Evolutionary conservation across 2,113 vertebrate species (phyloP).

Genomic region (Phylloscopus whistleri): DNA sequence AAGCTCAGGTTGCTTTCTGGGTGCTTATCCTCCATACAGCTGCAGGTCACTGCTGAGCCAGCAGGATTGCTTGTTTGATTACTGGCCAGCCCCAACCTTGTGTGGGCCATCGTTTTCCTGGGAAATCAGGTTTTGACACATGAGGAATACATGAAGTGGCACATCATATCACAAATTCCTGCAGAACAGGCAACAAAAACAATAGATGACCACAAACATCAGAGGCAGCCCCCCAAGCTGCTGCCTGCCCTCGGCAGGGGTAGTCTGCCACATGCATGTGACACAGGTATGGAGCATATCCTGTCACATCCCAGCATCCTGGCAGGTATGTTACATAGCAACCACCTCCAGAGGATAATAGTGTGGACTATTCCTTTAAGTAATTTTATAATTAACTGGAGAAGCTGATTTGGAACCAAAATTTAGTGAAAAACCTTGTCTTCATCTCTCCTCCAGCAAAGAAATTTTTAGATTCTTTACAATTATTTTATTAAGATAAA

Average conservation of each 20-base stretch:
- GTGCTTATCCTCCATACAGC: neutral
- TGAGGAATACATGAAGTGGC: neutral
- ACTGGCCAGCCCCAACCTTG: neutral
- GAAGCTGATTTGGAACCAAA: neutral
- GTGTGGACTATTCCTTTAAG: neutral
- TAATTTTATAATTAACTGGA: neutral
- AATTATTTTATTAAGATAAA: neutral
- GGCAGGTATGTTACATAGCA: accelerated
- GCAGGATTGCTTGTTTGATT: neutral
- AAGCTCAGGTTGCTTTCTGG: neutral
- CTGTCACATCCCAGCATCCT: neutral
- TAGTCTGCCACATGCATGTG: accelerated
- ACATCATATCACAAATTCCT: neutral
- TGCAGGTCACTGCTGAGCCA: neutral
- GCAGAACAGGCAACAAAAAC: neutral
- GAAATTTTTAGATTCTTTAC: neutral
- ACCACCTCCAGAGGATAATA: neutral
- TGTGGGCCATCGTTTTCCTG: neutral
- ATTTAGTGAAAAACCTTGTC: neutral
- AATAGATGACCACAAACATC: neutral
- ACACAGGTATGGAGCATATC: neutral
- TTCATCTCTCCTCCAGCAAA: neutral
- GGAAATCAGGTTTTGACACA: neutral
- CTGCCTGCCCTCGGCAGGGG: neutral
- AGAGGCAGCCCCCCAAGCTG: neutral